Percentiles rank a stretch among this genome's conserved stretches.
Evolutionary conservation across 2,113 vertebrate species (phyloP).

Genomic region (Telmatochromis sp.): DNA sequence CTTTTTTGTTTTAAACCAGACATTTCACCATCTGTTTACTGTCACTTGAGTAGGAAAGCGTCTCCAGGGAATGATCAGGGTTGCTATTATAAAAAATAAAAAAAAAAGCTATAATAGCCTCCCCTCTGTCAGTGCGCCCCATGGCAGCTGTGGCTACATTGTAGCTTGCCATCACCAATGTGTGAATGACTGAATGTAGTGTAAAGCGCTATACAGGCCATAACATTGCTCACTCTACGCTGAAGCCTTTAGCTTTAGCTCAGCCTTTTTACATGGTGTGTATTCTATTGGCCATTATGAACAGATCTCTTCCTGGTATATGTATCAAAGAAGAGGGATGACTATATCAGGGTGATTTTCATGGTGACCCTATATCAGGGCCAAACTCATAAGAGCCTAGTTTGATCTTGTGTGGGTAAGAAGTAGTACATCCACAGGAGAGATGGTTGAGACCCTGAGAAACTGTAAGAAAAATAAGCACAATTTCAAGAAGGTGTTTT

Average conservation of each 20-base stretch:
- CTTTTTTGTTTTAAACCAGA: not conserved
- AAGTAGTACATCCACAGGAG: not conserved
- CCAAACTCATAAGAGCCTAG: not conserved
- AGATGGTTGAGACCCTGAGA: not conserved
- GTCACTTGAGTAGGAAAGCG: not conserved
- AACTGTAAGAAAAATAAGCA: not conserved
- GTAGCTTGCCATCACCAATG: not conserved
- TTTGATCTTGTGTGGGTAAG: not conserved
- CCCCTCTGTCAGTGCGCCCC: not conserved
- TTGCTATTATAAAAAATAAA: not conserved
- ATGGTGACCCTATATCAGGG: not conserved
- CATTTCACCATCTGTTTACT: not conserved
- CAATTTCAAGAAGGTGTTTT: not conserved
- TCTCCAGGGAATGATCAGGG: not conserved
- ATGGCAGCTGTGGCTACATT: rapidly evolving
- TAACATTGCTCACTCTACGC: not conserved
- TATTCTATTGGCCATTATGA: not conserved
- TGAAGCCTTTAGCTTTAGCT: not conserved
- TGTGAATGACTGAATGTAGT: not conserved
- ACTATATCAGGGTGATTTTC: not conserved
- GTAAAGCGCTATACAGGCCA: not conserved
- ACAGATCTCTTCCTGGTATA: not conserved
- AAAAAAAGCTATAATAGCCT: not conserved
- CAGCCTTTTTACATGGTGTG: not conserved
- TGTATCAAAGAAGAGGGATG: not conserved